phyloP scores from a whole-genome alignment of 2,888 invertebrate species.

The Frankliniella fusca region DNA sequence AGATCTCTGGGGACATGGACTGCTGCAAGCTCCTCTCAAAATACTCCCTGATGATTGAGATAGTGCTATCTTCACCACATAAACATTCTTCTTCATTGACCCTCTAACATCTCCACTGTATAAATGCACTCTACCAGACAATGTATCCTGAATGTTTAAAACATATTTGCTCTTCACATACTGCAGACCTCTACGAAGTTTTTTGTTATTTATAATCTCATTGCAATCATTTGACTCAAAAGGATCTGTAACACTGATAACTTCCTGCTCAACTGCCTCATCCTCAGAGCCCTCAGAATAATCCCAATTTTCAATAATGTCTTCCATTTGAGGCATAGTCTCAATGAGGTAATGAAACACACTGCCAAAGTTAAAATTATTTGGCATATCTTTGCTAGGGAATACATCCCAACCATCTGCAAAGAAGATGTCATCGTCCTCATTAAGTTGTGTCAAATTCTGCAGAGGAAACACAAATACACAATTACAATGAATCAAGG shows the following conservation, averaged over 20 bases:
- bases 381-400: background rate
- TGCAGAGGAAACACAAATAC: background rate
- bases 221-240: background rate
- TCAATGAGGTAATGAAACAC: background rate
- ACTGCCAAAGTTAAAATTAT: background rate
- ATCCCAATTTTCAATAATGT: background rate
- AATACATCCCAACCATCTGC: background rate
- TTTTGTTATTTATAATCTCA: background rate
- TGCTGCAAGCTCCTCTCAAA: background rate
- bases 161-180: constrained; percentile 11
- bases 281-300: background rate
- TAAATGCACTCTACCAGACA: background rate
- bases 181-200: background rate
- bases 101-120: background rate
- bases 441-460: background rate
- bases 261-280: background rate
- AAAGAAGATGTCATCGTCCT: background rate
- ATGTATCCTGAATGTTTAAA: background rate
- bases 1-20: background rate
- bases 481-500: too few species aligned
- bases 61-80: background rate
- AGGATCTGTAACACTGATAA: background rate
- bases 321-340: background rate
- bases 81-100: background rate
- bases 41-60: background rate